Conservation (phyloP, 2,888 invertebrate species). For the Chalcosyrphus nemorum region DNA sequence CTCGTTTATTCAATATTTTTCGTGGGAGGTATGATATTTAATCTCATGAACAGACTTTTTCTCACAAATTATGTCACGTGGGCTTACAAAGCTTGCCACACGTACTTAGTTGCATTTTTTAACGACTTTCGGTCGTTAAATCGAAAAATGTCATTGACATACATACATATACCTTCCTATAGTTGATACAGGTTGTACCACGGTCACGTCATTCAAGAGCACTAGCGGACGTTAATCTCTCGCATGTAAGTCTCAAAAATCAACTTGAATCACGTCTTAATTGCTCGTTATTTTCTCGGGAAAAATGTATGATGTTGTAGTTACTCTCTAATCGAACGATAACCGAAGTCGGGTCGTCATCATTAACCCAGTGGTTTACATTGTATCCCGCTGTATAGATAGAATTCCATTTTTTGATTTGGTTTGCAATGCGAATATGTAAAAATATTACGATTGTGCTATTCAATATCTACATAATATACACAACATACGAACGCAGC, state of each 20-base stretch:
- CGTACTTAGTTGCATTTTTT: not conserved
- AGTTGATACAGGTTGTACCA: not conserved
- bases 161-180: not conserved
- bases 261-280: slow-evolving; percentile 18
- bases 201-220: not conserved
- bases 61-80: not conserved
- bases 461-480: no score
- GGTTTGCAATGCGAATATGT: not conserved
- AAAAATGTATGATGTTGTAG: not conserved
- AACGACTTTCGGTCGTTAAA: not conserved
- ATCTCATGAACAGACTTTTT: not conserved
- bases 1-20: no score
- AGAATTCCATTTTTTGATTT: not conserved
- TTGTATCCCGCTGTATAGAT: not conserved
- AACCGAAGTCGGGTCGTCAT: no score
- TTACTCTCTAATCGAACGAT: not conserved
- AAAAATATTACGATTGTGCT: not conserved
- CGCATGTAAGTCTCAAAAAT: not conserved
- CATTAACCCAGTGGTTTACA: slow-evolving; percentile 5
- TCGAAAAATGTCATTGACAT: not conserved
- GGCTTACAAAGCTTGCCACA: not conserved
- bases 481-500: not conserved
- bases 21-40: not conserved
- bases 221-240: not conserved
- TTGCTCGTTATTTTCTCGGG: not conserved